Base-by-base conservation (phyloP, 2,797 vertebrate genomes). In the Nannoperca australis region DNA sequence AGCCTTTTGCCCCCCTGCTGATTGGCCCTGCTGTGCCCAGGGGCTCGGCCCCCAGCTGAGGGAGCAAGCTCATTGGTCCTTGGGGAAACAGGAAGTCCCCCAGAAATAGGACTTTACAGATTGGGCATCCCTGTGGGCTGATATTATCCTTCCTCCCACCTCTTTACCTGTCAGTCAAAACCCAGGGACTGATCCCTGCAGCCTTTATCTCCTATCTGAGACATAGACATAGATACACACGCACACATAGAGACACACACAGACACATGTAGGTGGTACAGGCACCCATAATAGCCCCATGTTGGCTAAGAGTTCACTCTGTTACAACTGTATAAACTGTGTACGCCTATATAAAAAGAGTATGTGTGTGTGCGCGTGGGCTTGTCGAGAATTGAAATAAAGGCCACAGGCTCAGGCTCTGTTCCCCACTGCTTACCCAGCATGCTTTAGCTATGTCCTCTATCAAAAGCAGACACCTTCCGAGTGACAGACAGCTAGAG, bases 51-150 rank as follows among this genome's bases (percentile, higher is more conserved):
- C 86, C 91, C 88, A 91, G 90, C 88, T 75, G 78, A 92, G 84
- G 83, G 82, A 90, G 85, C 83, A 77, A 86, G 88, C 85, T 92
- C 94, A 95, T 95, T 95, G 94, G 94, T 93, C 95, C 85, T 93
- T 75, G 54, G 95, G 95, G 94, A 93, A 87, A 76, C 84, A 86
- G 91, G 89, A 90, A 88, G 89, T 94, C 89, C 87, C 91, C 69
- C 67, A 91, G 91, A 94, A 93, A 92, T 90, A 85, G 88, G 82
- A 69, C 90, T 92, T 86, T 88, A 78, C 91, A 90, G 85, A 89
- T 86, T 79, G 85, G 85, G 86, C 85, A 80, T 93, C 92, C 92
- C 90, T 77, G 77, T 89, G 89, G 92, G 88, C 82, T 89, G 76
- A 92, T 92, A 89, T 90, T 91, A 86, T 93, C 82, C 72, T 75